Evolutionary conservation across 2,113 vertebrate species (phyloP).

Genomic region (Etheostoma spectabile): DNA sequence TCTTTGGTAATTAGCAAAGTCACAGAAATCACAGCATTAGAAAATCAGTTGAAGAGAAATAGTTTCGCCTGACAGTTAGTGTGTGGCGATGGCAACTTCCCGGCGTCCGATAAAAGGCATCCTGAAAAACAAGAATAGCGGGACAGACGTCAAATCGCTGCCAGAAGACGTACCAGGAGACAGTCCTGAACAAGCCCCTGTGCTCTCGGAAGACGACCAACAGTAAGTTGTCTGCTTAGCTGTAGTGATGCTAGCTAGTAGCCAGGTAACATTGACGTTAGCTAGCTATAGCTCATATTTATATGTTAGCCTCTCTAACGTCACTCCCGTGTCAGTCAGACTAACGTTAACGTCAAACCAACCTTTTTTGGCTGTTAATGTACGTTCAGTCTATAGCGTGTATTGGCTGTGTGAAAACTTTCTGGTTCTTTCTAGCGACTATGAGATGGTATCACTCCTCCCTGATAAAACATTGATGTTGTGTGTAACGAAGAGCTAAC

Average conservation of each 20-base stretch:
- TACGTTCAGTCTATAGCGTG: neutral
- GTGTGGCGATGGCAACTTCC: slow-evolving; percentile 85
- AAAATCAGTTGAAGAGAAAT: slow-evolving; percentile 1
- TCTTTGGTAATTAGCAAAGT: slow-evolving; percentile 7
- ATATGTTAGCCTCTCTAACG: slow-evolving; percentile 66
- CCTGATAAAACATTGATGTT: neutral
- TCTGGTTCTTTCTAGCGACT: neutral
- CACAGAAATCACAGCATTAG: slow-evolving; percentile 13
- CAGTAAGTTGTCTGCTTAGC: slow-evolving; percentile 79
- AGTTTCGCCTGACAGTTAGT: slow-evolving; percentile 50
- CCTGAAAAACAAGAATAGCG: slow-evolving; percentile 84
- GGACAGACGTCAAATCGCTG: slow-evolving; percentile 58
- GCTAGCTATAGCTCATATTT: slow-evolving; percentile 50
- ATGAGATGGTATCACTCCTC: neutral
- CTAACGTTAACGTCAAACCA: neutral
- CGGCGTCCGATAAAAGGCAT: slow-evolving; percentile 87
- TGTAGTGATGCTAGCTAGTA: neutral
- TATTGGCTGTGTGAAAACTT: neutral
- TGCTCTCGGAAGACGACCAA: slow-evolving; percentile 80
- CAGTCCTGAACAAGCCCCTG: slow-evolving; percentile 66
- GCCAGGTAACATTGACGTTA: slow-evolving; percentile 33
- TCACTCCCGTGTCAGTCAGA: slow-evolving; percentile 12
- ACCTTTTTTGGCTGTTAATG: neutral
- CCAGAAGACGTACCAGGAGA: slow-evolving; percentile 71
- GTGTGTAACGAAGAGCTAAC: slow-evolving; percentile 1